Evolutionary conservation across 2,113 vertebrate genomes (phyloP).

Genomic region (Seriola quinqueradiata): DNA sequence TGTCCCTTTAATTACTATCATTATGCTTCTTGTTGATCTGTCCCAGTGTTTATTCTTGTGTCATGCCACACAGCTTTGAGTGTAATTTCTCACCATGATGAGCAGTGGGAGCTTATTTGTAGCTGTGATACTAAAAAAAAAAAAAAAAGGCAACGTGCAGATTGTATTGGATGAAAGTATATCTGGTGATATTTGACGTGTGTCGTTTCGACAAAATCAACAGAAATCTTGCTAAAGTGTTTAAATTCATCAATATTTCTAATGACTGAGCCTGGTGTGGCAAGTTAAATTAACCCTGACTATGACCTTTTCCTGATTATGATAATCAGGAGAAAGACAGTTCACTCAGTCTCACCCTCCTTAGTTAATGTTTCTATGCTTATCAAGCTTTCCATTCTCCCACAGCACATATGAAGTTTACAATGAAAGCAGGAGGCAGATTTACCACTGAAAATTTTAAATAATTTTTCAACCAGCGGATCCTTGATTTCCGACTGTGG

Average conservation of each 20-base stretch:
- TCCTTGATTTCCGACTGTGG: no score
- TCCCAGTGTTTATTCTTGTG: conserved; percentile 43
- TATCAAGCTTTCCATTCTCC: background rate
- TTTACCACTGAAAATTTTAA: no score
- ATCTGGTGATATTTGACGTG: background rate
- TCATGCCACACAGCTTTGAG: conserved; percentile 18
- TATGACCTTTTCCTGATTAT: conserved; percentile 5
- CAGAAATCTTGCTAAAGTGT: background rate
- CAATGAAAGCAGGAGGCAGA: background rate
- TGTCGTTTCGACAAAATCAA: background rate
- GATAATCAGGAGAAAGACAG: background rate
- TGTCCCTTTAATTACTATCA: conserved; percentile 62
- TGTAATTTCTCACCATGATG: conserved; percentile 52
- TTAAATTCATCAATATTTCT: background rate
- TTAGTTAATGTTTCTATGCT: background rate
- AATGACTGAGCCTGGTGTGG: background rate
- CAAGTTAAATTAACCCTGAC: background rate
- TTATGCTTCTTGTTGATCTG: conserved; percentile 43
- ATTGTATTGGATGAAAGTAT: background rate
- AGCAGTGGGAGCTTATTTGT: conserved; percentile 41
- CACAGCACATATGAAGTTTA: background rate
- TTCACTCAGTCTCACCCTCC: background rate
- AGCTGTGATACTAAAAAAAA: conserved; percentile 12
- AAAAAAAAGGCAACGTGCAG: background rate
- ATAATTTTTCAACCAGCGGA: background rate